phyloP scores from a whole-genome alignment of 2,113 vertebrate genomes.

The Stictonetta naevosa region DNA sequence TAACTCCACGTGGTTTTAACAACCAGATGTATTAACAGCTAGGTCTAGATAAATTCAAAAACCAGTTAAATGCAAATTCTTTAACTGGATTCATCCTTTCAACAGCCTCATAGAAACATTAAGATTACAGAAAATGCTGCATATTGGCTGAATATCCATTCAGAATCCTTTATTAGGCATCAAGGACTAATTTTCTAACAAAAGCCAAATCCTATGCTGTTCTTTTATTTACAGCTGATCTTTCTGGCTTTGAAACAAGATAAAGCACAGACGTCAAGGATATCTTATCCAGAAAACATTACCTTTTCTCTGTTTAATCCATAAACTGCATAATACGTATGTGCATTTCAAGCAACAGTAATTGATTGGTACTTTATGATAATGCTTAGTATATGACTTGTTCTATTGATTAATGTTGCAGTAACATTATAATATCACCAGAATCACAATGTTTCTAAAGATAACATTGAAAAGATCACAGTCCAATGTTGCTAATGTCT shows the following conservation, averaged over 20 bases:
- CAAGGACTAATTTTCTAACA: background rate
- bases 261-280: background rate
- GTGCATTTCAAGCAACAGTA: background rate
- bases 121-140: background rate
- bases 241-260: background rate
- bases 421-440: background rate
- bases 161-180: background rate
- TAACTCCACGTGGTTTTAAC: background rate
- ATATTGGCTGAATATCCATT: background rate
- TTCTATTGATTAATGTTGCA: background rate
- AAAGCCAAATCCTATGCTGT: background rate
- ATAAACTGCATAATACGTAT: background rate
- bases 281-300: background rate
- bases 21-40: background rate
- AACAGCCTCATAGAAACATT: background rate
- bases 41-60: background rate
- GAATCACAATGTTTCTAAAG: background rate
- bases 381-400: background rate
- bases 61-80: background rate
- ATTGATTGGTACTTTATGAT: background rate
- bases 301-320: background rate
- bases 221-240: background rate
- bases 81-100: background rate
- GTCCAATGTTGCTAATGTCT: fast-evolving
- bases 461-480: background rate